Conservation (phyloP, 2,888 invertebrate species). For the Agrochola macilenta region DNA sequence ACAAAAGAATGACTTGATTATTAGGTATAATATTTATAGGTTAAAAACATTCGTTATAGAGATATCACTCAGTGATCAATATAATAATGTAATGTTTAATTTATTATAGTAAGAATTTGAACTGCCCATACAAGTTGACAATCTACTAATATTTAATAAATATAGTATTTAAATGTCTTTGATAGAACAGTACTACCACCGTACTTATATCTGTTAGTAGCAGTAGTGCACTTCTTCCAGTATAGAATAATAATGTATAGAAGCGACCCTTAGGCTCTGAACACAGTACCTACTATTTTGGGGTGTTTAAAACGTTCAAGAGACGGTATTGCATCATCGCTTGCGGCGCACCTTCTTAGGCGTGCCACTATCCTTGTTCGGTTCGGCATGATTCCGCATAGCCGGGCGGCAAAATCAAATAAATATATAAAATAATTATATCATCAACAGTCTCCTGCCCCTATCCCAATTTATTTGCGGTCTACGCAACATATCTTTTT, state of each 20-base stretch:
- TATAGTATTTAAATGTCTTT: too few relatives aligned
- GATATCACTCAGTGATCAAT: constrained; percentile 4
- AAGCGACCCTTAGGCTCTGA: neutral
- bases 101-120: neutral
- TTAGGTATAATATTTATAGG: neutral
- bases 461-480: too few relatives aligned
- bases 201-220: neutral
- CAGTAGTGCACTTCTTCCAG: neutral
- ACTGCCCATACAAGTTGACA: constrained; percentile 13
- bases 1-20: constrained; percentile 42
- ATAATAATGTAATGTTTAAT: neutral
- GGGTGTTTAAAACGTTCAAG: too few relatives aligned
- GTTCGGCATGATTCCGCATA: too few relatives aligned
- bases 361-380: too few relatives aligned
- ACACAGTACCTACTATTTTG: too few relatives aligned
- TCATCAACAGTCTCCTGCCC: too few relatives aligned
- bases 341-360: too few relatives aligned
- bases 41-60: neutral
- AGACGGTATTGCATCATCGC: too few relatives aligned
- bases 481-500: too few relatives aligned
- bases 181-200: neutral
- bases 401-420: too few relatives aligned
- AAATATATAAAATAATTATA: too few relatives aligned
- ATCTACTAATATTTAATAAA: neutral
- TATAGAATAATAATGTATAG: neutral